Base-by-base conservation (phyloP, 2,888 invertebrate genomes). In the Himalopsyche anomala region DNA sequence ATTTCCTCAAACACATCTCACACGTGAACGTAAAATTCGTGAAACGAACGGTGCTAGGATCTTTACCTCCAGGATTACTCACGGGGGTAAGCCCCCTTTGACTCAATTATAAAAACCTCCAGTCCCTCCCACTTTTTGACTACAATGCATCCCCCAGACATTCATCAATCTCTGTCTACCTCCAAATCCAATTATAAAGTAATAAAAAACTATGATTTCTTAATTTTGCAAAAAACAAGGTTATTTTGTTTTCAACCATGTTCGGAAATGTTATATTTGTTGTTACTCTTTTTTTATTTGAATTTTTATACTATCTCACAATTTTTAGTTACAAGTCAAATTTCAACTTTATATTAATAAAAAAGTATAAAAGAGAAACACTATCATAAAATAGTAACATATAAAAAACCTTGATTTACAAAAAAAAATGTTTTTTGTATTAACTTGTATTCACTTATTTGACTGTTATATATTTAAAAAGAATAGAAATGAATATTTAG, bases 161-260 rank as follows among this genome's bases (percentile, higher is more conserved):
- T 74, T 74, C 74, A 74, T 74, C 74, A 74, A 74, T 74, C 74
- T 74, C 38, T 38, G 38, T 74, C 74, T 74, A 74, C 74, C 36
- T 38, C 36, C 1, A 74, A 74, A 74, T 74, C 74, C 74, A 74
- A 74, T 74, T 74, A 74, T 38, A 36, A 74, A 74, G 36, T 74
- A 38, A 74, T 74, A 38, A 74, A 74, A 74, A 74, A 74, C 74
- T 74, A 74, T 74, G 74, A 74, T 38, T 8, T 38, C 38, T 74
- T 69, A 3, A 28, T 69, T 69, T 69, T 36, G 36, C 11, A 12
- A 74, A 74, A 38, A 38, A 19, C 12, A 36, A 36, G 11, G 11
- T 38, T 36, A 38, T 15, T 74, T 74, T 74, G 4, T 74, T 74
- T 38, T 38, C 74, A 38, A 74, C 12, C 38, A 12, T 51, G 51